These are phyloP conservation scores for Melolontha melolontha DNA, from an alignment of 2,888 invertebrate genomes.

Conservation along the genomic window DNA sequence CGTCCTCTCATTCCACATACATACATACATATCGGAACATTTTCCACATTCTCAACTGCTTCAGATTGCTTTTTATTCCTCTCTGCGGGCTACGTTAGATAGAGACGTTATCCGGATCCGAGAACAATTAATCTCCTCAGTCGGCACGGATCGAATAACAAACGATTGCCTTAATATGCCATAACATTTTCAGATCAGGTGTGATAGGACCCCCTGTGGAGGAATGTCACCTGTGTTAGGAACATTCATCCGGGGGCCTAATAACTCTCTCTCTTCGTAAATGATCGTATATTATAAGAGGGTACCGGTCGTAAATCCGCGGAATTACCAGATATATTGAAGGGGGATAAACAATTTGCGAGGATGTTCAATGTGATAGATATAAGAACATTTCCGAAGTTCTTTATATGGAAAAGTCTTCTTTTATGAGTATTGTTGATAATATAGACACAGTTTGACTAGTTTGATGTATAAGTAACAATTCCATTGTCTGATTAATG, in stretches of 20 bases:
- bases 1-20: slow-evolving; percentile 4
- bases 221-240: slow-evolving; percentile 32
- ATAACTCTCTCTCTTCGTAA: slow-evolving; percentile 23
- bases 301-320: slow-evolving; percentile 35
- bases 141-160: slow-evolving; percentile 19
- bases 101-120: slow-evolving; percentile 3
- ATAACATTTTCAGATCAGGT: slow-evolving; percentile 38
- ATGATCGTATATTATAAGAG: slow-evolving; percentile 31
- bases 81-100: neutral
- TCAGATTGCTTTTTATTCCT: slow-evolving; percentile 31
- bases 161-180: slow-evolving; percentile 27
- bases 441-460: too few species aligned
- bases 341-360: slow-evolving; percentile 32
- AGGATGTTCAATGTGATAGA: slow-evolving; percentile 17
- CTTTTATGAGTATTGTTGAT: too few species aligned
- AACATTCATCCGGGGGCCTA: slow-evolving; percentile 1
- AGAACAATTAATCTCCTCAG: slow-evolving; percentile 28
- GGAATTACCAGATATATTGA: slow-evolving; percentile 23
- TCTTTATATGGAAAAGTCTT: too few species aligned
- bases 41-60: slow-evolving; percentile 22
- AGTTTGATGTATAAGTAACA: too few species aligned
- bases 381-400: too few species aligned
- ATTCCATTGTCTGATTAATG: too few species aligned
- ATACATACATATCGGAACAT: slow-evolving; percentile 33
- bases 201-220: slow-evolving; percentile 31